Base-by-base conservation (phyloP, 2,888 invertebrate genomes). In the Watsonalla binaria region DNA sequence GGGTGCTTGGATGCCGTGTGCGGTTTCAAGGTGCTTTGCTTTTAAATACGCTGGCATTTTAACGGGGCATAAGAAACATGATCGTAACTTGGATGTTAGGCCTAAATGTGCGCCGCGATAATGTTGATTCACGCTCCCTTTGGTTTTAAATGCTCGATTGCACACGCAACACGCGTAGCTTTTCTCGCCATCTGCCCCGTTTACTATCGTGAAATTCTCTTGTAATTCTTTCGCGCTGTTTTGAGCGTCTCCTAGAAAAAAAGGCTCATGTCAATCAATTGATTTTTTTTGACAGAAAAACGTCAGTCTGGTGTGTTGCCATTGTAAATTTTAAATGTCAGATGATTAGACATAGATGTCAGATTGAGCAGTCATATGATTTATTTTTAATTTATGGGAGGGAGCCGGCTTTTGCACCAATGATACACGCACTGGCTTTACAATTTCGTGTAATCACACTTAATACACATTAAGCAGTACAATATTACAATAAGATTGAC, bases 1-100 rank as follows among this genome's bases (percentile, higher is more conserved):
- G 0, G 81, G 81, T 0, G 72, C 65, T 0, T 74, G 74, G 5
- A 78, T 57, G 0, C 77, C 78, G 51, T 81, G 81, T 4, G 61
- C 75, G 45, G 67, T 62, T 51, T 81, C 81, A 37, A 80, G 50
- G 35, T 81, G 81, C 0, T 58, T 59, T 0, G 72, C 67, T 14
- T 72, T 51, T n/a, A 53, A 33, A n/a, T 72, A 51, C 0, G 56
- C 58, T 0, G 72, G 63, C 0, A 76, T 70, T 37, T 61, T 62
- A 0, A 66, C 50, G 0, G 63, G 54, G 49, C 77, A 76, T 0
- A 54, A 45, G 33, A 56, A 57, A 24, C 75, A 76, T 0, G 72
- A 56, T 14, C 69, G 56, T 2, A 70, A 53, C 34, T 75, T 74
- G 0, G 70, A 70, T 0, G 73, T 56, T 7, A 70, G 33, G 8